Percentiles rank a stretch among this genome's conserved stretches.
Evolutionary conservation across 2,113 vertebrate species (phyloP).

Genomic region (Miniopterus natalensis): DNA sequence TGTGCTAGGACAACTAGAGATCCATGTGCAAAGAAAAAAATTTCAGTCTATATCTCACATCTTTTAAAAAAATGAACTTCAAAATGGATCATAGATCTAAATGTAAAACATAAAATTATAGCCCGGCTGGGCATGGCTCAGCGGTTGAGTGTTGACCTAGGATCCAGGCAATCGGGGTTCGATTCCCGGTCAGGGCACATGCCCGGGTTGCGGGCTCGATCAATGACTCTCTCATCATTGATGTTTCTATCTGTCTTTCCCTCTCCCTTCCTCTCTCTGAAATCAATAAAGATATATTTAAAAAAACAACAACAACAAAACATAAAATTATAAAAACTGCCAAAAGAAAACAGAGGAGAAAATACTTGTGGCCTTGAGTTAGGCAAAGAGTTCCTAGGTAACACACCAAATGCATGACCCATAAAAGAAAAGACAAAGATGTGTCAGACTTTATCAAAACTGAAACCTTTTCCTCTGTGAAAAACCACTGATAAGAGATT

Average conservation of each 20-base stretch:
- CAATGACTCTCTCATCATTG: too few species aligned
- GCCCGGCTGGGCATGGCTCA: too few species aligned
- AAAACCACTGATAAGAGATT: neutral
- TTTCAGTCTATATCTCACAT: neutral
- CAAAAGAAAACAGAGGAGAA: slow-evolving; percentile 38
- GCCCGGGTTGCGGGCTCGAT: too few species aligned
- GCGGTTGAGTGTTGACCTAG: too few species aligned
- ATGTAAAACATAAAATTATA: slow-evolving; percentile 39
- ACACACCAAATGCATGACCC: neutral
- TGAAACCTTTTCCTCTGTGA: neutral
- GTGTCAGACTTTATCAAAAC: slow-evolving; percentile 33
- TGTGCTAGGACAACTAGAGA: neutral
- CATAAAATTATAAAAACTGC: slow-evolving; percentile 32
- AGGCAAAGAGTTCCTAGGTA: neutral
- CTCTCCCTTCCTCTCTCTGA: too few species aligned
- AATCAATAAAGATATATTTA: too few species aligned
- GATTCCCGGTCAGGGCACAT: too few species aligned
- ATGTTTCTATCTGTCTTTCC: too few species aligned
- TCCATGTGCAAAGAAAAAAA: neutral
- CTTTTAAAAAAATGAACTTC: neutral
- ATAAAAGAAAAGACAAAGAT: neutral
- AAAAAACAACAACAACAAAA: neutral
- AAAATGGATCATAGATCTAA: neutral
- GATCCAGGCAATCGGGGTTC: too few species aligned
- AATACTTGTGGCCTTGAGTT: neutral